Conservation (phyloP, 2,888 invertebrate genomes). For the Allacma fusca region DNA sequence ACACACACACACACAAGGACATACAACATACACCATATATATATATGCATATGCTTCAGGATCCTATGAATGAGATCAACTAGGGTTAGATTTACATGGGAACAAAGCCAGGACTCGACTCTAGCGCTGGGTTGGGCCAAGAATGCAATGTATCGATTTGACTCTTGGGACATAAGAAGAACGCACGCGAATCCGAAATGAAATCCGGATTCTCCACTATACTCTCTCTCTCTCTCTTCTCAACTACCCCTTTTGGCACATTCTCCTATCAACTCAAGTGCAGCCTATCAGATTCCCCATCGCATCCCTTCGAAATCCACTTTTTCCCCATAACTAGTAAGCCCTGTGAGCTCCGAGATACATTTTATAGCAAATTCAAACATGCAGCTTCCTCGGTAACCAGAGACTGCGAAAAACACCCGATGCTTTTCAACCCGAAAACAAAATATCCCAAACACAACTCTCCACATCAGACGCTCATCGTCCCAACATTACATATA, state of each 20-base stretch:
- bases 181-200: slow-evolving; percentile 59
- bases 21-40: neutral
- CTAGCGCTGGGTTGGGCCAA: slow-evolving; percentile 37
- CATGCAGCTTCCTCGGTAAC: neutral
- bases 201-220: slow-evolving; percentile 56
- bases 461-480: no score
- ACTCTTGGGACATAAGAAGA: slow-evolving; percentile 60
- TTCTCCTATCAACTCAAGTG: slow-evolving; percentile 50
- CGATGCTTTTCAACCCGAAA: neutral
- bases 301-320: slow-evolving; percentile 32
- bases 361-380: slow-evolving; percentile 16
- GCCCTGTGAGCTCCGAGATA: neutral
- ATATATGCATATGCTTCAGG: slow-evolving; percentile 4
- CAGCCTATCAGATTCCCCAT: slow-evolving; percentile 45
- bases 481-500: no score
- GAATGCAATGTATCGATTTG: slow-evolving; percentile 62
- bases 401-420: slow-evolving; percentile 11
- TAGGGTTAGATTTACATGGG: slow-evolving; percentile 43
- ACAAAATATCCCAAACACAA: neutral
- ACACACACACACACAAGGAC: neutral
- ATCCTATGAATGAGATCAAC: slow-evolving; percentile 39
- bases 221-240: slow-evolving; percentile 29
- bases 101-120: slow-evolving; percentile 29
- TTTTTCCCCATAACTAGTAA: slow-evolving; percentile 19
- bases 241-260: slow-evolving; percentile 56